Base-by-base conservation (phyloP, 2,113 vertebrate species). In the Nesoenas mayeri region DNA sequence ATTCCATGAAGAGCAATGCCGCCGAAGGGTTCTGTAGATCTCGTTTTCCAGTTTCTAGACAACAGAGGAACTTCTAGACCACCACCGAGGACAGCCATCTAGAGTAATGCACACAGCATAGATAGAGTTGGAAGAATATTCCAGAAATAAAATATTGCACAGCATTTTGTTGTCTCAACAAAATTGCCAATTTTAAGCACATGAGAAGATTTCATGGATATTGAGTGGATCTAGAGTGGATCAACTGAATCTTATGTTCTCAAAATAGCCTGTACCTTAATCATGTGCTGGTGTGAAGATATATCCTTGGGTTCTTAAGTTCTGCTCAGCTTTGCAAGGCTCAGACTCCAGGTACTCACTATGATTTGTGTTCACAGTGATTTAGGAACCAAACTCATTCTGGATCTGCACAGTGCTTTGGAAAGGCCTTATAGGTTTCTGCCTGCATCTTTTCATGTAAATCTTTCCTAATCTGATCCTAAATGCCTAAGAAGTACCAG, bases 1-100 rank as follows among this genome's bases (percentile, higher is more conserved):
- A 95, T 95, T 96, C 89, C 74, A 61, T 69, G 71, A 86, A 84
- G 51, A 81, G 15, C 54, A 91, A 24, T 14, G 24, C 69, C 53
- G 85, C 79, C 95, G 87, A 88, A 57, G 26, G 20, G 28, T 78
- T 92, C 86, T 92, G 79, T 51, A 48, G 66, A 54, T 79, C 79
- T 94, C 69, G 69, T 94, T 97, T 92, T 88, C 89, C 60, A 69
- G 0, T 53, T 86, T 88, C 58, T 79, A 88, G 50, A 81, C 3
- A 13, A 61, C 56, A 85, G 61, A 80, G 57, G 31, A 88, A 50
- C 77, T 85, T 86, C 29, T 74, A 93, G 84, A 81, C 73, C 34
- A 29, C 47, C 15, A 2, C 31, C 1, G 9, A 79, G 54, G 75
- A 19, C 15, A 2, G 11, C 77, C 32, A 38, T 42, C 80, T 71